Percentiles rank a stretch among this genome's conserved stretches.
Evolutionary conservation across 2,113 vertebrate species (phyloP).

Genomic region (Tragelaphus imberbis): DNA sequence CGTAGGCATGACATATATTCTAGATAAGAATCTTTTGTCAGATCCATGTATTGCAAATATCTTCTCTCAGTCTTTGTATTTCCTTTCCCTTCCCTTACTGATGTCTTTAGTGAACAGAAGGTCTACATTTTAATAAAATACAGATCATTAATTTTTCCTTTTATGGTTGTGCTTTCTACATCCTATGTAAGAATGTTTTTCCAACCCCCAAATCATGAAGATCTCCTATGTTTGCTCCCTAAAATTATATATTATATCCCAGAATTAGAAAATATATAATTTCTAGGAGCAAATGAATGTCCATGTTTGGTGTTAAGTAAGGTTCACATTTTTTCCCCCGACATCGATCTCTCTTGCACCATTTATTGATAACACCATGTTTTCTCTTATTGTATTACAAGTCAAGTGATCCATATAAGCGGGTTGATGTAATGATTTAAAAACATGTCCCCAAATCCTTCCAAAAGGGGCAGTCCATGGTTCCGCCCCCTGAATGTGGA

Average conservation of each 20-base stretch:
- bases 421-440: not conserved
- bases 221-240: not conserved
- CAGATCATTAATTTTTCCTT: not conserved
- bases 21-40: not conserved
- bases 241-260: not conserved
- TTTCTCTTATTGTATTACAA: not conserved
- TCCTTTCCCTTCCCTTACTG: not conserved
- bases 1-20: not conserved
- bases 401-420: not conserved
- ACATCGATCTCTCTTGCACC: not conserved
- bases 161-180: not conserved
- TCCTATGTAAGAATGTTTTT: not conserved
- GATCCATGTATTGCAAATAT: not conserved
- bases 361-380: not conserved
- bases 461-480: not conserved
- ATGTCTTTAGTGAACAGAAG: not conserved
- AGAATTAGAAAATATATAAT: not conserved
- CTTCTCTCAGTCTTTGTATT: not conserved
- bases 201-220: not conserved
- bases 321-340: not conserved
- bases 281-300: not conserved
- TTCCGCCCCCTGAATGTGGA: no score
- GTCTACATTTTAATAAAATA: not conserved
- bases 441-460: not conserved
- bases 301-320: not conserved